Conservation (phyloP, 2,888 invertebrate genomes). For the Hydrotaea cyrtoneurina region DNA sequence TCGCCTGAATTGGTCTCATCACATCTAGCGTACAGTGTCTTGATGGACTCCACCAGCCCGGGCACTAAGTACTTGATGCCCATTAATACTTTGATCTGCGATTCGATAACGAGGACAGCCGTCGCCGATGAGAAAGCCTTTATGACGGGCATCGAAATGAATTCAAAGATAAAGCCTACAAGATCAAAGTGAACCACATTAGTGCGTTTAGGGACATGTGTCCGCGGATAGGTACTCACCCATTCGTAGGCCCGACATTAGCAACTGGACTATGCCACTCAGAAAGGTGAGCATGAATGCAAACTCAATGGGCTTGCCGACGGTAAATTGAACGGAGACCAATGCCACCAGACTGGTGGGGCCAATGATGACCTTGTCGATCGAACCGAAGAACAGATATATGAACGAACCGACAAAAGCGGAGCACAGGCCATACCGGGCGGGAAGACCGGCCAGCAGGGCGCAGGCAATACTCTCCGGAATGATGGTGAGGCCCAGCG, state of each 20-base stretch:
- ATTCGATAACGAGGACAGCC: conserved; percentile 88
- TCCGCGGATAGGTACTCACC: conserved; percentile 84
- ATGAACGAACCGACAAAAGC: conserved; percentile 94
- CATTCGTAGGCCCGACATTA: conserved; percentile 89
- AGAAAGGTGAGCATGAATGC: conserved; percentile 89
- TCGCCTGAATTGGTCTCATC: conserved; percentile 84
- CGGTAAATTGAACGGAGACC: conserved; percentile 88
- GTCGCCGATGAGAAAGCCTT: conserved; percentile 94
- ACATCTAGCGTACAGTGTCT: conserved; percentile 82
- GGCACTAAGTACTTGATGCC: conserved; percentile 87
- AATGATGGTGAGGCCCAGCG: conserved; percentile 94
- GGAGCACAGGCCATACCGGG: conserved; percentile 95
- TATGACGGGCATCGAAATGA: conserved; percentile 92
- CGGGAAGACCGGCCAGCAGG: conserved; percentile 89
- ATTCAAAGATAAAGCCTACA: conserved; percentile 90
- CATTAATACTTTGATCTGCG: conserved; percentile 89
- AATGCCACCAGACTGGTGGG: conserved; percentile 92
- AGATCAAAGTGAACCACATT: neutral
- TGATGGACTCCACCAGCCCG: conserved; percentile 85
- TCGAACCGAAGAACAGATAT: conserved; percentile 93
- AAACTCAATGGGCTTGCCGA: conserved; percentile 87
- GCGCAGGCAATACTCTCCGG: conserved; percentile 98
- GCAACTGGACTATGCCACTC: conserved; percentile 88
- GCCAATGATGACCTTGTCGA: conserved; percentile 90
- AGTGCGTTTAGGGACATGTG: too few species aligned